Base-by-base conservation (phyloP, 2,113 vertebrate genomes). In the Sorex fumeus region DNA sequence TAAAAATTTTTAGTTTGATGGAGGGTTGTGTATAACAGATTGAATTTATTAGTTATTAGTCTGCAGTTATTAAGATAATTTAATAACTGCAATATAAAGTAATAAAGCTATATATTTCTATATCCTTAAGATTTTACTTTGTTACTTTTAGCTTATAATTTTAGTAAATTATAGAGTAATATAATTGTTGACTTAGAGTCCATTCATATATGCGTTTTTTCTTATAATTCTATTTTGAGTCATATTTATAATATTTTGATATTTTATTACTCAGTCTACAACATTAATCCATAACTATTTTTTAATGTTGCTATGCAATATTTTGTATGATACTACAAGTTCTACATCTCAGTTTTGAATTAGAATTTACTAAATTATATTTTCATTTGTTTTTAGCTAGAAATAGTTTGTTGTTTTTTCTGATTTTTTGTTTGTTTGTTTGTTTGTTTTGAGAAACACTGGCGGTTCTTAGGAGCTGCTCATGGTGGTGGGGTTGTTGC, bases 271-370 rank as follows among this genome's bases (percentile, higher is more conserved):
- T 45, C 80, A 36, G 36, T 76, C 30, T 47, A 8, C 57, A 23
- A 3, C 72, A 74, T 40, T 30, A 60, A 4, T 43, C 36, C 47
- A 75, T 83, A 75, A 69, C 13, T 62, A 4, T 34, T n/a, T n/a
- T n/a, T n/a, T 70, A 85, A 70, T 71, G 36, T 91, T 85, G 36
- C 18, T 25, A 25, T 85, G 18, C 70, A 23, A 28, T 78, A 23
- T 70, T 84, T 91, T 84, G 23, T 84, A 71, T 71, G 62, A 34
- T 75, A 47, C 10, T 78, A 85, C 78, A 69, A 60, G 77, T 78
- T 66, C 18, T 71, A 11, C 25, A 47, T 53, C 36, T 45, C 53
- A 21, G 60, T 45, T 84, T 27, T 53, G 62, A 79, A 43, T 84
- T 84, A 23, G 10, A 15, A 16, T 91, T 77, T 69, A 23, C 62